A percentile compares a stretch with the other conserved stretches of the same genome.
Evolutionary conservation across 2,113 vertebrate genomes (phyloP).

Genomic region (Eidolon helvum): DNA sequence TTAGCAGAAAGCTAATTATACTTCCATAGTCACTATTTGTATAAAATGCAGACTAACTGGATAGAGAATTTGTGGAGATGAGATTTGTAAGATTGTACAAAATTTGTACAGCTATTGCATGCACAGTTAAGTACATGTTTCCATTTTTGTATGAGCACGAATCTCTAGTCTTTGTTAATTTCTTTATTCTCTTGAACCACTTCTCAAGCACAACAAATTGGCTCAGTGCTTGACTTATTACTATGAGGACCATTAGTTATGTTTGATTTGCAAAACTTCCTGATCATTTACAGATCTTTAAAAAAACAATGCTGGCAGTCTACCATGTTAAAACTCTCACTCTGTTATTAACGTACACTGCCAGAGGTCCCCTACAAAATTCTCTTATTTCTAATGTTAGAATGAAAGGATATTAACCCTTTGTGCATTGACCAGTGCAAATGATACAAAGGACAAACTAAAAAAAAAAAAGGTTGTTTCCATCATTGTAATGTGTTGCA

Average conservation of each 20-base stretch:
- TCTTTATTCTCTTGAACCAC: background rate
- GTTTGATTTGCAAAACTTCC: constrained; percentile 23
- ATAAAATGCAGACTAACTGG: background rate
- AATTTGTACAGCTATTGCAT: background rate
- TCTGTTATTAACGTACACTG: background rate
- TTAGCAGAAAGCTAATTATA: constrained; percentile 34
- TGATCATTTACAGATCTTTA: background rate
- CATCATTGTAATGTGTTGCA: background rate
- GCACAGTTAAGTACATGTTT: background rate
- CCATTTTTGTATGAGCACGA: background rate
- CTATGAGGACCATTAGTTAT: background rate
- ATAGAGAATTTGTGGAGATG: background rate
- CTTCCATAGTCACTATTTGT: background rate
- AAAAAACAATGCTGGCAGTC: background rate
- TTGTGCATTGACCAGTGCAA: background rate
- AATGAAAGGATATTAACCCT: background rate
- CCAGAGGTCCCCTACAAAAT: background rate
- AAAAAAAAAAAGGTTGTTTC: background rate
- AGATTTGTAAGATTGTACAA: background rate
- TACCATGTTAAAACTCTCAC: background rate
- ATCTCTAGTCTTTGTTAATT: background rate
- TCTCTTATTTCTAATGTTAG: constrained; percentile 40
- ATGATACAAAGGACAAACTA: background rate
- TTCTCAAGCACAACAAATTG: background rate
- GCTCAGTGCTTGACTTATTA: background rate